Percentiles rank a stretch among this genome's conserved stretches.
phyloP scores from a whole-genome alignment of 2,888 invertebrate genomes.

The Sylvicola cinctus region DNA sequence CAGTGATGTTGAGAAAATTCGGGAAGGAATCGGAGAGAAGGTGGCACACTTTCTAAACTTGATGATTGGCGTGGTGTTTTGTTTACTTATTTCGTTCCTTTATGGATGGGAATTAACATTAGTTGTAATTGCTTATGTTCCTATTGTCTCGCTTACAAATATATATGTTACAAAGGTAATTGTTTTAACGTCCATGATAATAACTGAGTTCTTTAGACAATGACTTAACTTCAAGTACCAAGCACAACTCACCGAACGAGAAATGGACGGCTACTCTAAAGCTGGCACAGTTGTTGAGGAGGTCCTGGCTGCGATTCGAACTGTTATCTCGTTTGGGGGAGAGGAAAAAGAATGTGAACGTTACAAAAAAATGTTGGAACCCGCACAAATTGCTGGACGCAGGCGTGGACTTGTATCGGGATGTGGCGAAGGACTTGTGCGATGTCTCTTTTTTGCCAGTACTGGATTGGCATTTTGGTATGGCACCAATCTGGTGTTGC shows the following conservation, averaged over 20 bases:
- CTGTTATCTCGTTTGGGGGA: slow-evolving; percentile 62
- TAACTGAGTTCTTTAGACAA: neutral
- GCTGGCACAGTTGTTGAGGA: slow-evolving; percentile 63
- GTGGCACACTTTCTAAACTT: slow-evolving; percentile 52
- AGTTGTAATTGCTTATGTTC: slow-evolving; percentile 58
- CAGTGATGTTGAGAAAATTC: slow-evolving; percentile 58
- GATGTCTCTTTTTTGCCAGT: slow-evolving; percentile 52
- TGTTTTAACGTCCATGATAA: too few relatives aligned
- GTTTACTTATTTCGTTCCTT: slow-evolving; percentile 48
- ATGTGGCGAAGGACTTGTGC: slow-evolving; percentile 47
- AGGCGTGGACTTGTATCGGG: slow-evolving; percentile 46
- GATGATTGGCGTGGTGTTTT: slow-evolving; percentile 40
- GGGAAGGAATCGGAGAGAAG: slow-evolving; percentile 73
- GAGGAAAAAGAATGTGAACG: slow-evolving; percentile 49
- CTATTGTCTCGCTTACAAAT: slow-evolving; percentile 52
- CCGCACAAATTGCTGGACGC: slow-evolving; percentile 41
- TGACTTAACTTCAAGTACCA: slow-evolving; percentile 29
- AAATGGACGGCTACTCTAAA: slow-evolving; percentile 49
- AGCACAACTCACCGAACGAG: slow-evolving; percentile 41
- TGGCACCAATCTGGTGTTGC: slow-evolving; percentile 50
- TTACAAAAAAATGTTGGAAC: slow-evolving; percentile 32
- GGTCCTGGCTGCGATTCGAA: slow-evolving; percentile 47
- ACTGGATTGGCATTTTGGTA: slow-evolving; percentile 66
- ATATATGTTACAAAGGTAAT: slow-evolving; percentile 53
- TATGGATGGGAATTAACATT: slow-evolving; percentile 76